Percentiles rank a stretch among this genome's conserved stretches.
Conservation (phyloP, 1,140 invertebrate species). For the Lordiphosa mommai region DNA sequence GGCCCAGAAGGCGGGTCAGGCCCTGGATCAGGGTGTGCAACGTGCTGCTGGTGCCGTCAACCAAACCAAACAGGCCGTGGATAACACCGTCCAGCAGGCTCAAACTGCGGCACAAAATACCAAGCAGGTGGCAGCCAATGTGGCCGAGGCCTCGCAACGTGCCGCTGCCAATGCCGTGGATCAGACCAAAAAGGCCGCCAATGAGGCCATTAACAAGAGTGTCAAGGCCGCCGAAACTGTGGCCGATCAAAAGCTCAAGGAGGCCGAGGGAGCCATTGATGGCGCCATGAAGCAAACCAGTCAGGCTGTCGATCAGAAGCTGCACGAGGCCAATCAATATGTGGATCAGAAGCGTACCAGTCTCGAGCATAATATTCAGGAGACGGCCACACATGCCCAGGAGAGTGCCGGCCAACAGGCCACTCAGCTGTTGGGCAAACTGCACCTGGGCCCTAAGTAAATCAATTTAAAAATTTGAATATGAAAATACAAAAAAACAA, state of each 20-base stretch:
- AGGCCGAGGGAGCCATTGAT: conserved; percentile 73
- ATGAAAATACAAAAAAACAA: conserved; percentile 8
- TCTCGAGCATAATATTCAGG: conserved; percentile 73
- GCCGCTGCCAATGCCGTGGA: conserved; percentile 76
- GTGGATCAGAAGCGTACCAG: conserved; percentile 77
- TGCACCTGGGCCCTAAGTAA: conserved; percentile 67
- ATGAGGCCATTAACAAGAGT: conserved; percentile 78
- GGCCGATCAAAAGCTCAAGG: conserved; percentile 74
- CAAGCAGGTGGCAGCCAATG: conserved; percentile 71
- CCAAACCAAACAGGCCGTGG: conserved; percentile 66
- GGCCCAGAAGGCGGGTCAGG: conserved; percentile 74
- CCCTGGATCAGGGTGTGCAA: conserved; percentile 59
- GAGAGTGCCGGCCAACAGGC: conserved; percentile 66
- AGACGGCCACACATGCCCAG: conserved; percentile 60
- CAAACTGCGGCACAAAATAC: conserved; percentile 60
- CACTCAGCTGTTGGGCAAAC: conserved; percentile 70
- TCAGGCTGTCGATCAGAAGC: conserved; percentile 76
- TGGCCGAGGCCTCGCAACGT: conserved; percentile 67
- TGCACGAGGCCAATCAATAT: conserved; percentile 79
- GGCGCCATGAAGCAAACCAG: conserved; percentile 73
- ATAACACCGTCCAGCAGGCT: conserved; percentile 67
- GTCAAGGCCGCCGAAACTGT: conserved; percentile 77
- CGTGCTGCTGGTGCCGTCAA: conserved; percentile 63
- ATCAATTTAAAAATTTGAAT: neutral
- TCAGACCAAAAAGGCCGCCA: conserved; percentile 78